A percentile compares a stretch with the other conserved stretches of the same genome.
These are phyloP conservation scores for Acleris sparsana DNA, from an alignment of 2,888 invertebrate genomes.

Conservation along the genomic window DNA sequence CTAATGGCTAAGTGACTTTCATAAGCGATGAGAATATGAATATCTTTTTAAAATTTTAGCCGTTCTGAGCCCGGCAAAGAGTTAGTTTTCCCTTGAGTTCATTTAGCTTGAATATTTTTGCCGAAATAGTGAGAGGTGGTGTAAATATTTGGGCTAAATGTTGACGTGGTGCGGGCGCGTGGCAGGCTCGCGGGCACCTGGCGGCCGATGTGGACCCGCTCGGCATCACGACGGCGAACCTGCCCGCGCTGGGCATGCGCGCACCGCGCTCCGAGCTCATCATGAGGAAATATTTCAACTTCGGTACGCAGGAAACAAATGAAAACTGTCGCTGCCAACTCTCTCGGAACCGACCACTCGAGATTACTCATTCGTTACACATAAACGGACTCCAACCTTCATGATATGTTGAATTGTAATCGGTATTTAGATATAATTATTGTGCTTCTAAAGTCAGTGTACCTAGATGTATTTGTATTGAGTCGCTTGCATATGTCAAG, in stretches of 20 bases:
- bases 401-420: slow-evolving; percentile 40
- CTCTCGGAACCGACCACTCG: slow-evolving; percentile 60
- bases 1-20: too few relatives aligned
- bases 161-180: slow-evolving; percentile 70
- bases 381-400: slow-evolving; percentile 13
- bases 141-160: slow-evolving; percentile 57
- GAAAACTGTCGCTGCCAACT: slow-evolving; percentile 49
- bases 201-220: slow-evolving; percentile 97
- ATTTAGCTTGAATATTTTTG: slow-evolving; percentile 3
- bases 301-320: slow-evolving; percentile 70
- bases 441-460: slow-evolving; percentile 12
- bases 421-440: slow-evolving; percentile 41
- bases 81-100: background rate
- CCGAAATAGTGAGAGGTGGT: slow-evolving; percentile 42
- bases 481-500: slow-evolving; percentile 20
- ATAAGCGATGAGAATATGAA: background rate
- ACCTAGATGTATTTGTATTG: slow-evolving; percentile 18
- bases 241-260: slow-evolving; percentile 80
- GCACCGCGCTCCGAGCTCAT: slow-evolving; percentile 81
- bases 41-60: background rate
- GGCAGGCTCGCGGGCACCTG: slow-evolving; percentile 96
- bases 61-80: background rate
- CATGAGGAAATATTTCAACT: slow-evolving; percentile 84
- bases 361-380: background rate
- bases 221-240: slow-evolving; percentile 91